Evolutionary conservation across 2,113 vertebrate genomes (phyloP).

Genomic region (Equus quagga): DNA sequence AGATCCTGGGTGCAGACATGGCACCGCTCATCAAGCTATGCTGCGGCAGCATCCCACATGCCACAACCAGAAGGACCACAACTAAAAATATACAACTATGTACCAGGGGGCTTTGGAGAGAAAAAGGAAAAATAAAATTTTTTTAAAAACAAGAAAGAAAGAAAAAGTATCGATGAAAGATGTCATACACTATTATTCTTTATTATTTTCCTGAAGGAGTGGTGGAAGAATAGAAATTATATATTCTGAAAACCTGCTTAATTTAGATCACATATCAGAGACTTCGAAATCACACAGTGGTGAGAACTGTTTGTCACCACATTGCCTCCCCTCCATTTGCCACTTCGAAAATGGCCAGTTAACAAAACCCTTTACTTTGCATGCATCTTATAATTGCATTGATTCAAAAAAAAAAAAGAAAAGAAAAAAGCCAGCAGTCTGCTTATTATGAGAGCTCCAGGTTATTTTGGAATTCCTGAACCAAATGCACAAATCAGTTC

Average conservation of each 20-base stretch:
- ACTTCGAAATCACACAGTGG: background rate
- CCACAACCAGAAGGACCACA: too few relatives aligned
- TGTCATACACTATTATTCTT: background rate
- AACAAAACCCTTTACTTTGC: constrained; percentile 20
- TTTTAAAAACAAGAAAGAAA: too few relatives aligned
- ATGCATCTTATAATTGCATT: background rate
- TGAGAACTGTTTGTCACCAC: background rate
- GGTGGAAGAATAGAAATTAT: background rate
- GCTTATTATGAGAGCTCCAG: background rate
- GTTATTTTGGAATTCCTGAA: constrained; percentile 53
- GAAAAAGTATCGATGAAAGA: background rate
- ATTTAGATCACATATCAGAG: background rate
- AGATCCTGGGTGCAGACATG: too few relatives aligned
- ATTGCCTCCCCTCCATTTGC: background rate
- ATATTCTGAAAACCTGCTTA: background rate
- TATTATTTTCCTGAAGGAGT: background rate
- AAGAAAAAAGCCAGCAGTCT: background rate
- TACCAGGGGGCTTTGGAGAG: too few relatives aligned
- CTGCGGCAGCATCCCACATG: too few relatives aligned
- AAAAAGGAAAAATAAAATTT: too few relatives aligned
- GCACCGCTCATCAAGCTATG: too few relatives aligned
- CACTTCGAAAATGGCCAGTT: background rate
- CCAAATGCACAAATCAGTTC: constrained; percentile 14
- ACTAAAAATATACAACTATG: too few relatives aligned
- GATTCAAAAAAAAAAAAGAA: background rate